Evolutionary conservation across 1,140 invertebrate genomes (phyloP), one percentile per base, ranked within the genome.

Genomic region (Drosophila kohkoa): DNA sequence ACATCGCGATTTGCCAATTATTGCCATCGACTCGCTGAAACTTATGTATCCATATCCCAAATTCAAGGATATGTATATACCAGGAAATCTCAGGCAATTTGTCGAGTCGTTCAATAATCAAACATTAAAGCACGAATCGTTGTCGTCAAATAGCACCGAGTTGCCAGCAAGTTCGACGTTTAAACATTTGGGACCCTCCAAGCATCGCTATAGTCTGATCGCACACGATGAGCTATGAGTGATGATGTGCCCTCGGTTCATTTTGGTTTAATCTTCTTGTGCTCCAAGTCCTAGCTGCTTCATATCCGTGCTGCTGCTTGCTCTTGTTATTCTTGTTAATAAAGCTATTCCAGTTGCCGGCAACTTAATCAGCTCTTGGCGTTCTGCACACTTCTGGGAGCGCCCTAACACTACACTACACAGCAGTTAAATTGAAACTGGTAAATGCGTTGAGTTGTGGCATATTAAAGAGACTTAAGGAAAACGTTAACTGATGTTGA

Each of bases 181-280:
- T 10, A 75, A 79, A 62, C 25, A 80, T 6, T 49, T 87, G 73
- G 77, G 77, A 8, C 83, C 82, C 16, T 89, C 85, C 0, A 83
- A 73, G 68, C 68, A 86, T 67, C 82, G 82, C 45, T 86, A 86
- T 49, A 65, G 68, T 11, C 35, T 86, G n/a, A 60, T 89, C 28
- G 52, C n/a, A 7, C 85, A 79, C 43, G 86, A 88, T 65, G 85
- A 89, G 71, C 85, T 88, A 10, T 89, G 74, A 85, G 60, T 52
- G 15, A 25, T 11, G 11, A 6, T 11, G 48, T 64, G 16, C n/a
- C 49, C 51, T 55, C 8, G 15, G 51, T 49, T 59, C 43, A 38
- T 73, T 48, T 43, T 55, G 59, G 38, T 41, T 41, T 11, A 41
- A 11, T 41, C 32, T 78, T 45, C 52, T 75, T 55, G 1, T 35